Percentiles rank a stretch among this genome's conserved stretches.
These are phyloP conservation scores for Luscinia megarhynchos DNA, from an alignment of 2,797 vertebrate species.

Conservation along the genomic window DNA sequence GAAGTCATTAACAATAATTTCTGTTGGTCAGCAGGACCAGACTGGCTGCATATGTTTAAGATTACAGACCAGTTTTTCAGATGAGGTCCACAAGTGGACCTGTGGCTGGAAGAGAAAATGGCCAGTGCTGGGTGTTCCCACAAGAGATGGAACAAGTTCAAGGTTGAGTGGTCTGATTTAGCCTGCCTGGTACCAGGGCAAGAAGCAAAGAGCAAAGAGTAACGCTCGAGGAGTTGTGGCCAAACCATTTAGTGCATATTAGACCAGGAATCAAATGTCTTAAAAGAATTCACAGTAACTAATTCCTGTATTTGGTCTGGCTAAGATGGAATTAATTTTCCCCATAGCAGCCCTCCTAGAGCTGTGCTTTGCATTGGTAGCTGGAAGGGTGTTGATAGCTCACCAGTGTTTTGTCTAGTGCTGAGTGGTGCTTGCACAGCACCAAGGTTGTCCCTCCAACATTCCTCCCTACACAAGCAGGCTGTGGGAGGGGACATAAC, in stretches of 20 bases:
- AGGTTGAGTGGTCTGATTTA: not conserved
- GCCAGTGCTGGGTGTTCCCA: not conserved
- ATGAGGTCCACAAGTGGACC: not conserved
- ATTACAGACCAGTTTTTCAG: not conserved
- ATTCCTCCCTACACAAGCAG: not conserved
- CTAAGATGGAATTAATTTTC: not conserved
- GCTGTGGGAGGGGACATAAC: not conserved
- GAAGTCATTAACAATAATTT: not conserved
- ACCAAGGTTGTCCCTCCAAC: not conserved
- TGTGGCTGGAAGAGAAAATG: not conserved
- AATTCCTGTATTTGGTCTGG: not conserved
- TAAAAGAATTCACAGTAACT: not conserved
- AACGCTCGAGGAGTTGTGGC: not conserved
- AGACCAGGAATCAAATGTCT: not conserved
- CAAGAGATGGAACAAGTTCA: not conserved
- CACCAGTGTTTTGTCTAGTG: not conserved
- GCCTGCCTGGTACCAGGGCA: not conserved
- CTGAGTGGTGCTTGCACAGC: fast-evolving
- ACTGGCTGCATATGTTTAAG: not conserved
- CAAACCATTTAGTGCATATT: not conserved
- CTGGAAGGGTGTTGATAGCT: not conserved
- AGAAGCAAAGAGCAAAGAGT: not conserved
- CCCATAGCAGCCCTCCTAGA: not conserved
- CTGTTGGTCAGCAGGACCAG: not conserved
- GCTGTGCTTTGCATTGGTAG: not conserved